Evolutionary conservation across 2,888 invertebrate genomes (phyloP).

Genomic region (Agrenia bidenticulata): DNA sequence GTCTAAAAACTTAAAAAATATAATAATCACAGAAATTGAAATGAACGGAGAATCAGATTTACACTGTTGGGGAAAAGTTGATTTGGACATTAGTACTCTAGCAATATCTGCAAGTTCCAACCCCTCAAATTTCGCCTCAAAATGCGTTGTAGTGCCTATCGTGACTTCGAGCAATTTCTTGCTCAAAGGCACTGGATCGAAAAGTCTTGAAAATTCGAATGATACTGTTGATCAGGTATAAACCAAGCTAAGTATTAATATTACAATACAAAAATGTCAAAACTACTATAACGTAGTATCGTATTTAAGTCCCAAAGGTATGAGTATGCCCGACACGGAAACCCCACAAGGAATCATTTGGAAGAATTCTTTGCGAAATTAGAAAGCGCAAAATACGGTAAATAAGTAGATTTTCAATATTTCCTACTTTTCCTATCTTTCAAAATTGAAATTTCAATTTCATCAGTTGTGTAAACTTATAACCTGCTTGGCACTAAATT

Average conservation of each 20-base stretch:
- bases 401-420: slow-evolving; percentile 26
- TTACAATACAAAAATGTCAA: neutral
- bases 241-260: neutral
- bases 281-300: slow-evolving; percentile 50
- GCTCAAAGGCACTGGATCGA: slow-evolving; percentile 56
- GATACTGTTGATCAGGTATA: neutral
- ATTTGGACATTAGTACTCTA: slow-evolving; percentile 74
- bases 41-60: no score
- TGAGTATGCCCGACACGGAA: slow-evolving; percentile 90
- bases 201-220: neutral
- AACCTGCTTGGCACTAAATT: slow-evolving; percentile 7
- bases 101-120: slow-evolving; percentile 91
- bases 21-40: no score
- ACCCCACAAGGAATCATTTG: slow-evolving; percentile 84
- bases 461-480: neutral
- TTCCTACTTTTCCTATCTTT: no score
- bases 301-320: no score
- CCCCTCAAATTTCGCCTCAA: slow-evolving; percentile 82
- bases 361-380: slow-evolving; percentile 85
- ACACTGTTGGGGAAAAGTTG: no score
- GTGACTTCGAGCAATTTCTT: slow-evolving; percentile 87
- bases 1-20: no score
- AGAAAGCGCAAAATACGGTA: slow-evolving; percentile 81
- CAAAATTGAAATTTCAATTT: neutral
- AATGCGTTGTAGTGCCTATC: slow-evolving; percentile 84